Percentiles rank a stretch among this genome's conserved stretches.
phyloP scores from a whole-genome alignment of 2,888 invertebrate species.

The Sphaerophoria rueppellii region DNA sequence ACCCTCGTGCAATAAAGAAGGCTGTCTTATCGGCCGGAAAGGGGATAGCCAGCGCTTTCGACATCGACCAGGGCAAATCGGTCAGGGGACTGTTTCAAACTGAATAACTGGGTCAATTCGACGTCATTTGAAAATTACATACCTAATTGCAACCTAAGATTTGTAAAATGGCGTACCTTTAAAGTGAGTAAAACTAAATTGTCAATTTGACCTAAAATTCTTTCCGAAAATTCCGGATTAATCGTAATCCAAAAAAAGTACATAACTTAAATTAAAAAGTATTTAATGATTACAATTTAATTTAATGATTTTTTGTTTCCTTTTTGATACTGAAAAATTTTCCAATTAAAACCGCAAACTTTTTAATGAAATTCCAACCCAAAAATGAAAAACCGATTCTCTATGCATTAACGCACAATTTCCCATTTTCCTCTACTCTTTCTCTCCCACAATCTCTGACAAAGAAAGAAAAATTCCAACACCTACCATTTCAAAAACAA shows the following conservation, averaged over 20 bases:
- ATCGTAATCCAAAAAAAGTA: constrained; percentile 12
- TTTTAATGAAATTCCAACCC: constrained; percentile 33
- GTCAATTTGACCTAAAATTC: not conserved
- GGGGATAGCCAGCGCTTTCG: too few relatives aligned
- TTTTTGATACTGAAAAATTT: constrained; percentile 15
- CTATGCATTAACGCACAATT: not conserved
- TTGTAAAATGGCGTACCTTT: too few relatives aligned
- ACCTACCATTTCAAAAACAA: not conserved
- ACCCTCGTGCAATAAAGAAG: too few relatives aligned
- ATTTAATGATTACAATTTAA: constrained; percentile 1
- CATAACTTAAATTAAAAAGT: not conserved
- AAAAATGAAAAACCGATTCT: constrained; percentile 11
- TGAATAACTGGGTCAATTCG: too few relatives aligned
- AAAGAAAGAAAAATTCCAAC: constrained; percentile 13
- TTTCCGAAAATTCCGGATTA: not conserved
- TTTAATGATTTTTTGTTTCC: constrained; percentile 1
- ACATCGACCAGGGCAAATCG: too few relatives aligned
- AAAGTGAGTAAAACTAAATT: too few relatives aligned
- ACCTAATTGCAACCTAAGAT: too few relatives aligned
- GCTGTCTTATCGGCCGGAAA: too few relatives aligned
- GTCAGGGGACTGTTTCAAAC: too few relatives aligned
- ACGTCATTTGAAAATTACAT: too few relatives aligned
- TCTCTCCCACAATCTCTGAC: not conserved
- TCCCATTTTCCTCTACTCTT: not conserved
- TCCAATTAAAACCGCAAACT: constrained; percentile 35